Base-by-base conservation (phyloP, 37 sponge, comb jelly and placozoan genomes). In the Haliclona indistincta region DNA sequence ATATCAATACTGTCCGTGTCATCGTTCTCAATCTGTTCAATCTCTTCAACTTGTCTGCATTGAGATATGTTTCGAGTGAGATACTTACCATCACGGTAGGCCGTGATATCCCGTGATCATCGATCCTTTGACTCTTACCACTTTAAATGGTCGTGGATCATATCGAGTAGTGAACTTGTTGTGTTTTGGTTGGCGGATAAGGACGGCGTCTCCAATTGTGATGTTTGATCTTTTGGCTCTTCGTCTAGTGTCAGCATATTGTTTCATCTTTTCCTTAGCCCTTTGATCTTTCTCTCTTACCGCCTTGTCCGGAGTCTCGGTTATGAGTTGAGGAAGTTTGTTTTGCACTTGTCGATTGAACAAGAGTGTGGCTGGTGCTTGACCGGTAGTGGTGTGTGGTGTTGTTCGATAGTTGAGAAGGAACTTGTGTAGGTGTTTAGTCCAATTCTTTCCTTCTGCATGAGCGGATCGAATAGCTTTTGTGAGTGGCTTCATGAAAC, bases 101-200 rank as follows among this genome's bases (percentile, higher is more conserved):
- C 80, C 62, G 81, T 81, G n/a, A n/a, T n/a, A n/a, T n/a, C n/a
- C n/a, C n/a, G n/a, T n/a, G 6, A 81, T 35, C 81, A 71, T 81
- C 4, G 66, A 63, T 33, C 81, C 81, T 81, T 71, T 81, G 1
- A 19, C 28, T 28, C 13, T 43, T 13, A 63, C 63, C 4, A 81
- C 73, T 47, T 47, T 40, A 8, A 64, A 81, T 20, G 81, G 72
- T 44, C 29, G 2, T 33, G 84, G 84, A 67, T 83, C 64, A 69
- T 67, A 83, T 17, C 33, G 45, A 3, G 71, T 83, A 25, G 63
- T 32, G 38, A 83, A 67, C 32, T 83, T 83, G 76, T 75, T 60
- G 1, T 74, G 53, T 38, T 82, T 83, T 33, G 20, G 66, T 44
- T 75, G 75, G 17, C 68, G 43, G 35, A 64, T 28, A 4, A 82